These are phyloP conservation scores for Subacronicta megacephala DNA, from an alignment of 2,888 invertebrate genomes.

Conservation along the genomic window DNA sequence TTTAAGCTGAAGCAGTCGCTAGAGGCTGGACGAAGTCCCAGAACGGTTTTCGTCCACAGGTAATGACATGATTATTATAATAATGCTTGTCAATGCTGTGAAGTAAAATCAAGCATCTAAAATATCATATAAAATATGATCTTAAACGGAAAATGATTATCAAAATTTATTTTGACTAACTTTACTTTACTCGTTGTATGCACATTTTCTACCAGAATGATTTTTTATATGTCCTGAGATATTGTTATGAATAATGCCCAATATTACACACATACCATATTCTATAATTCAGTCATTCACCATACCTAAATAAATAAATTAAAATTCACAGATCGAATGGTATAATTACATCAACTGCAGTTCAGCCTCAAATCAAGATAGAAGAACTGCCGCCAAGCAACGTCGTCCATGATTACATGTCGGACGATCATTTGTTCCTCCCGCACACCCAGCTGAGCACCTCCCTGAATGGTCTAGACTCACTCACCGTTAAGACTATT, in stretches of 20 bases:
- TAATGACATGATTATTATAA: neutral
- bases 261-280: too few relatives aligned
- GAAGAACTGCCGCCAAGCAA: slow-evolving; percentile 57
- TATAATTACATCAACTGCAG: slow-evolving; percentile 24
- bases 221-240: too few relatives aligned
- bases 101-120: too few relatives aligned
- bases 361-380: slow-evolving; percentile 64
- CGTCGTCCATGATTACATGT: slow-evolving; percentile 40
- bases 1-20: slow-evolving; percentile 90
- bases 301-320: too few relatives aligned
- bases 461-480: slow-evolving; percentile 59
- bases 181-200: too few relatives aligned
- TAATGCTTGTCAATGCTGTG: too few relatives aligned
- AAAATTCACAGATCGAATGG: slow-evolving; percentile 47
- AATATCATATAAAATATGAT: too few relatives aligned
- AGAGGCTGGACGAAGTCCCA: slow-evolving; percentile 34
- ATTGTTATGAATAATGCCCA: too few relatives aligned
- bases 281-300: too few relatives aligned
- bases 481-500: slow-evolving; percentile 26
- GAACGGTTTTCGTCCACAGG: slow-evolving; percentile 38
- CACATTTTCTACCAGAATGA: too few relatives aligned
- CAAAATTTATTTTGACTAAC: too few relatives aligned
- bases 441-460: slow-evolving; percentile 45
- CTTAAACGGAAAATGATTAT: too few relatives aligned
- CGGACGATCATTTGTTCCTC: slow-evolving; percentile 48